Percentiles rank a stretch among this genome's conserved stretches.
Evolutionary conservation across 1,140 invertebrate genomes (phyloP).

Genomic region (Lutraria rhynchaena): DNA sequence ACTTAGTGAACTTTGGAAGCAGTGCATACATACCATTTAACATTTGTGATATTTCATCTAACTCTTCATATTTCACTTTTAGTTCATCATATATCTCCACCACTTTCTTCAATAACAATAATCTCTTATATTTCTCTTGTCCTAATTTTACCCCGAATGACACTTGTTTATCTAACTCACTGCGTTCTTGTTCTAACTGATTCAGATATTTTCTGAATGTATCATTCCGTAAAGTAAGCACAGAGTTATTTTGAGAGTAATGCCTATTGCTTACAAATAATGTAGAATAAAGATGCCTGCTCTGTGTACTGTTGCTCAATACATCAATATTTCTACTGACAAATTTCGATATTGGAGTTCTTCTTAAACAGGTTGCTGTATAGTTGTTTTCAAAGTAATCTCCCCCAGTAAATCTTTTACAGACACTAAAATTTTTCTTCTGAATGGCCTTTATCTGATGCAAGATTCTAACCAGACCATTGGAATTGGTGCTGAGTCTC

Average conservation of each 20-base stretch:
- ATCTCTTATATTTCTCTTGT: not conserved
- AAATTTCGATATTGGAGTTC: too few species aligned
- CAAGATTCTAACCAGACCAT: too few species aligned
- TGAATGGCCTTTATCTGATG: too few species aligned
- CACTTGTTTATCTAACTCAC: not conserved
- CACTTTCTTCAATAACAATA: not conserved
- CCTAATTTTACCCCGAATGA: not conserved
- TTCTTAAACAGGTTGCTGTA: too few species aligned
- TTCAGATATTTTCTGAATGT: slow-evolving; percentile 10
- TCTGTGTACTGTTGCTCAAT: too few species aligned
- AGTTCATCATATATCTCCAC: slow-evolving; percentile 4
- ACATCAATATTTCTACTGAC: too few species aligned
- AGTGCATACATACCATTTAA: slow-evolving; percentile 26
- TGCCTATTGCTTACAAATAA: not conserved
- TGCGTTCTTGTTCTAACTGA: slow-evolving; percentile 9
- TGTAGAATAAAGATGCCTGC: too few species aligned
- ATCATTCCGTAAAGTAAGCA: slow-evolving; percentile 33
- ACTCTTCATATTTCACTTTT: slow-evolving; percentile 41
- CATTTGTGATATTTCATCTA: slow-evolving; percentile 18
- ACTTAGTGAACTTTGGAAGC: too few species aligned
- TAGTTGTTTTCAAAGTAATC: too few species aligned
- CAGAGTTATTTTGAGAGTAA: slow-evolving; percentile 9
- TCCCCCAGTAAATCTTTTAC: too few species aligned
- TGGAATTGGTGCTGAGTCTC: too few species aligned
- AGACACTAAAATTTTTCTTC: too few species aligned